Evolutionary conservation across 2,797 vertebrate genomes (phyloP), one percentile per base, ranked within the genome.

Genomic region (Acipenser oxyrinchus): DNA sequence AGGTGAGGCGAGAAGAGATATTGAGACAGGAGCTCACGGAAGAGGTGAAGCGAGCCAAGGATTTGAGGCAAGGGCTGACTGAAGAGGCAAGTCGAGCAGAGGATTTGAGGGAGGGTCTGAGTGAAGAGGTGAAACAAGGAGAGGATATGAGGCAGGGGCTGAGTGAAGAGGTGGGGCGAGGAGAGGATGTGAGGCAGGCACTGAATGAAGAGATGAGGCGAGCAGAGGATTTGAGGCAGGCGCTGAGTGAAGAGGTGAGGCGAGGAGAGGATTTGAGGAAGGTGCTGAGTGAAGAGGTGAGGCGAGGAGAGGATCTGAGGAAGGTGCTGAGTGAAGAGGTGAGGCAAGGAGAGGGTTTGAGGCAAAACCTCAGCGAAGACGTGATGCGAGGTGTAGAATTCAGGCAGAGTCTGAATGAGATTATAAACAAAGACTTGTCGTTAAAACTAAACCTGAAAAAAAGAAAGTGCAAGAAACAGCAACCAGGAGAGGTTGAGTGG

Each of bases 11-110:
- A 37, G 37, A 4, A 37, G 37, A 37, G 37, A 67, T 52, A 10
- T 23, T 61, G 23, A 49, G 48, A 53, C 71, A 74, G 67, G 72
- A 78, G 15, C 67, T 52, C 0, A 23, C 72, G 49, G 72, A 72
- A 6, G 75, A 80, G 49, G 72, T 78, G 3, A 50, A 4, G 4
- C 37, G 53, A 69, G 74, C 77, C 7, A 80, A 76, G 6, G 77
- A 81, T 2, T 70, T 88, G 18, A 64, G 68, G 10, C 78, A 5
- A 23, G 79, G 84, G 74, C 73, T 71, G 1, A 49, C 72, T 66
- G 79, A 68, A 76, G 73, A 6, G 74, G 18, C 78, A 2, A 50
- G 18, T 18, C 18, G 53, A 69, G 74, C 78, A 55, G 53, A 37
- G 37, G 37, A 5, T 37, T 37, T 37, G 37, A 37, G 37, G 37